These are phyloP conservation scores for Drosophila busckii DNA, from an alignment of 1,140 invertebrate genomes.

Conservation along the genomic window DNA sequence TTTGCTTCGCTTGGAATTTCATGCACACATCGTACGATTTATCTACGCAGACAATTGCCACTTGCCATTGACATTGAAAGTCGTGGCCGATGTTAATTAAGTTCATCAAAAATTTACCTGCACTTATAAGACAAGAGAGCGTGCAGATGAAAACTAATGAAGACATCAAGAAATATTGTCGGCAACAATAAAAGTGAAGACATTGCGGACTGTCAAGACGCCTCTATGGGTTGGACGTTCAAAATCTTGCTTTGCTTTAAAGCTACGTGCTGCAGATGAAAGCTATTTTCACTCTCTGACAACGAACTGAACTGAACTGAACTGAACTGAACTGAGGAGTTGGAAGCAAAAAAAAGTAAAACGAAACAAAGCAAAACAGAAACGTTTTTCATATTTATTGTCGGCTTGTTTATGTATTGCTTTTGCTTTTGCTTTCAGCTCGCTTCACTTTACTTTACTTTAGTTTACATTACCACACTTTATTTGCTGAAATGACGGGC, in stretches of 20 bases:
- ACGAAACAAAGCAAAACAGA: too few species aligned
- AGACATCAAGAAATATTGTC: slow-evolving; percentile 47
- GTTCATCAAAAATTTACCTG: slow-evolving; percentile 48
- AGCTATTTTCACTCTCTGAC: slow-evolving; percentile 57
- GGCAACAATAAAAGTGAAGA: slow-evolving; percentile 50
- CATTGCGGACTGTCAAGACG: slow-evolving; percentile 26
- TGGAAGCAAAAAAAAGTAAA: slow-evolving; percentile 22
- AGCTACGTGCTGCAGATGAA: slow-evolving; percentile 46
- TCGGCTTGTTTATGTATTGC: slow-evolving; percentile 37
- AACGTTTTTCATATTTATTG: slow-evolving; percentile 69
- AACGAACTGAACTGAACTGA: slow-evolving; percentile 21
- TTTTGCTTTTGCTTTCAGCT: slow-evolving; percentile 4
- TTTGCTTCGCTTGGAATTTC: slow-evolving; percentile 22
- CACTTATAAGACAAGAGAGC: too few species aligned
- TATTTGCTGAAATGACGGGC: slow-evolving; percentile 60
- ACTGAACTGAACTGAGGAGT: slow-evolving; percentile 13
- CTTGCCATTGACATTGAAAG: slow-evolving; percentile 69
- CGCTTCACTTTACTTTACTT: slow-evolving; percentile 5
- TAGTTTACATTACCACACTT: slow-evolving; percentile 11
- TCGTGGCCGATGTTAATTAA: slow-evolving; percentile 63
- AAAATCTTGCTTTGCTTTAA: slow-evolving; percentile 27
- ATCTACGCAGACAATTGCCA: slow-evolving; percentile 33
- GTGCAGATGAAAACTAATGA: slow-evolving; percentile 30
- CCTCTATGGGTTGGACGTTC: slow-evolving; percentile 15
- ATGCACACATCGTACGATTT: slow-evolving; percentile 23